Percentiles rank a stretch among this genome's conserved stretches.
phyloP scores from a whole-genome alignment of 2,113 vertebrate species.

The Bubo scandiacus region DNA sequence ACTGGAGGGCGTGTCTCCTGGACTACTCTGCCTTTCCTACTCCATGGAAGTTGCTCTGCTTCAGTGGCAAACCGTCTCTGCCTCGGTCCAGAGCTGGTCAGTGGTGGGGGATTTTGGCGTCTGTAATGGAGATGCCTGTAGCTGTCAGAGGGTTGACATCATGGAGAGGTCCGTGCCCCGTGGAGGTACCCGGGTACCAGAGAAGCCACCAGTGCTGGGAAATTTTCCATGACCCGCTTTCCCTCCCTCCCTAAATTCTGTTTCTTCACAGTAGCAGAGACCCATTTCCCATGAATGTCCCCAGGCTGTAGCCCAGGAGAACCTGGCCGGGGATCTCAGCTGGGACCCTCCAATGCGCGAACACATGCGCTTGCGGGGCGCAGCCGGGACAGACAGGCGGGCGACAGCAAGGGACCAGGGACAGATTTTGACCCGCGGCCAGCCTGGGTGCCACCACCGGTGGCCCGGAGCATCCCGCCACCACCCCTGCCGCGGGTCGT shows the following conservation, averaged over 20 bases:
- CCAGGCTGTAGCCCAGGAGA: neutral
- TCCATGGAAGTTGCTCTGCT: neutral
- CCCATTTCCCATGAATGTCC: rapidly evolving
- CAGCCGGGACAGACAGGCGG: neutral
- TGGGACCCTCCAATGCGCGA: rapidly evolving
- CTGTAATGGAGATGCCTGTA: neutral
- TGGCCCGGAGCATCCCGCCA: neutral
- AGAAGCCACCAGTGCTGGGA: neutral
- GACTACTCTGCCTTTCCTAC: neutral
- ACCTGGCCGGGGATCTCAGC: too few species aligned
- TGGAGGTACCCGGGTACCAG: rapidly evolving
- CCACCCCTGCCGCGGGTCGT: neutral
- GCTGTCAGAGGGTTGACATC: neutral
- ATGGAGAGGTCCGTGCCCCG: neutral
- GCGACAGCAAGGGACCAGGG: neutral
- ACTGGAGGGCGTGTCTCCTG: neutral
- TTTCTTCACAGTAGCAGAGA: neutral
- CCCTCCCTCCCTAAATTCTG: neutral
- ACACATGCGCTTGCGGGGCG: rapidly evolving
- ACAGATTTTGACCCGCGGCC: rapidly evolving
- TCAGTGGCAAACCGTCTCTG: neutral
- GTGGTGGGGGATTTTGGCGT: neutral
- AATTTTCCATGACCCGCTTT: neutral
- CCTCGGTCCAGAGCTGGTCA: neutral
- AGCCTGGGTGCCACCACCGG: neutral